Base-by-base conservation (phyloP, 2,797 vertebrate species). In the Gobio occitaniae region DNA sequence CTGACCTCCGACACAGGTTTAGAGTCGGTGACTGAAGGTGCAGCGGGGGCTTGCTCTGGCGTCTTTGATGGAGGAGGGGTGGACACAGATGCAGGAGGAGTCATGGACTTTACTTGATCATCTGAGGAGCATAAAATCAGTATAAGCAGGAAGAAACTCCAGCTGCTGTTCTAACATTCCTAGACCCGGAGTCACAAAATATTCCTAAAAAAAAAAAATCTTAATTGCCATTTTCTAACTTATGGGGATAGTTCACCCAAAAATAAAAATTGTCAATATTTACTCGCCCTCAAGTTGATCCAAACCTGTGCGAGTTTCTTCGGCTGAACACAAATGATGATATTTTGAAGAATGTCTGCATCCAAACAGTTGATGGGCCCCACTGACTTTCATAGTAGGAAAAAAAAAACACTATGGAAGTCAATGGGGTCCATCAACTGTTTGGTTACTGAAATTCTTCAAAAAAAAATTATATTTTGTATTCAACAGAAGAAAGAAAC, bases 51-150 rank as follows among this genome's bases (percentile, higher is more conserved):
- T 56, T 56, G 83, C 76, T 88, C 83, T 2, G 86, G 78, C 0
- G 83, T 86, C 50, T 87, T 82, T 32, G 86, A 68, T 16, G 56
- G 52, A 86, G 88, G 88, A 7, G 88, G 87, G 21, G 86, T 88
- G 5, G 79, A 66, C 17, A 80, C 52, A 44, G 82, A 56, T 69
- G 71, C 32, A 15, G 50, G 65, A 74, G 81, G 15, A 13, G 44
- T 61, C 12, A 85, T 69, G 19, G 78, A 44, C 75, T 79, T 87
- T 7, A 52, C 81, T 38, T 54, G 59, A 63, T 90, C 90, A 68
- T 91, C 90, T 91, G n/a, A 69, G 77, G 2, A 84, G 29, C 17
- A 47, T 10, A 72, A 44, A 71, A 83, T 72, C n/a, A 70, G 4
- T 11, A 15, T 0, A 32, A 25, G 8, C 5, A 48, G 13, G 1